Evolutionary conservation across 2,113 vertebrate species (phyloP).

Genomic region (Coracopsis vasa): DNA sequence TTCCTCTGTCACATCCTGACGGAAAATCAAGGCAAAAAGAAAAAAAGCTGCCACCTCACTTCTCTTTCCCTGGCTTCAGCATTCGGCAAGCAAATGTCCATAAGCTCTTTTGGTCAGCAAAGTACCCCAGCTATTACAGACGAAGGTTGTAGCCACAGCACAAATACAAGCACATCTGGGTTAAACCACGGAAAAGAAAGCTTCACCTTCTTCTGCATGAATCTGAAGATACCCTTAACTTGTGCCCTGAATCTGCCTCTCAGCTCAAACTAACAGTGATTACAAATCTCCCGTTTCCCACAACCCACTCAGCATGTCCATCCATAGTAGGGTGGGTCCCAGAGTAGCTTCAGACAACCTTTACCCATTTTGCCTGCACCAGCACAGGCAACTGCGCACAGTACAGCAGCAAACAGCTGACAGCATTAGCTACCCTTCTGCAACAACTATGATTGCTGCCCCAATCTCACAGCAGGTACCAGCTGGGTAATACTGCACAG

Average conservation of each 20-base stretch:
- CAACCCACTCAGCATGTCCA: neutral
- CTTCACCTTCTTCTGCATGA: neutral
- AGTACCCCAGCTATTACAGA: neutral
- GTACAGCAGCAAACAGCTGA: neutral
- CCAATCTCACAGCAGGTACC: neutral
- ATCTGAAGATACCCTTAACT: neutral
- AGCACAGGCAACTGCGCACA: neutral
- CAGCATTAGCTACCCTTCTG: neutral
- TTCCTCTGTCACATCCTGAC: constrained; percentile 93
- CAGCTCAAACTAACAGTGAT: neutral
- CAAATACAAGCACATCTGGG: neutral
- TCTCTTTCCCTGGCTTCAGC: neutral
- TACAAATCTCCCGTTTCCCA: neutral
- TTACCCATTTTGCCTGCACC: neutral
- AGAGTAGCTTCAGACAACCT: neutral
- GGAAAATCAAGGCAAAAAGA: neutral
- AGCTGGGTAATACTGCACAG: neutral
- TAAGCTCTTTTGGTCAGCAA: neutral
- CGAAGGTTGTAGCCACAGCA: neutral
- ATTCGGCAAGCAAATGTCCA: neutral
- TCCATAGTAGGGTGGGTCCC: neutral
- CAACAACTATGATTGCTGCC: neutral
- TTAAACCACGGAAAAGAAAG: neutral
- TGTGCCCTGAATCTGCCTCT: neutral
- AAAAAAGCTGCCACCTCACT: neutral